These are phyloP conservation scores for Lasioglossum lativentre DNA, from an alignment of 2,888 invertebrate genomes.

Conservation along the genomic window DNA sequence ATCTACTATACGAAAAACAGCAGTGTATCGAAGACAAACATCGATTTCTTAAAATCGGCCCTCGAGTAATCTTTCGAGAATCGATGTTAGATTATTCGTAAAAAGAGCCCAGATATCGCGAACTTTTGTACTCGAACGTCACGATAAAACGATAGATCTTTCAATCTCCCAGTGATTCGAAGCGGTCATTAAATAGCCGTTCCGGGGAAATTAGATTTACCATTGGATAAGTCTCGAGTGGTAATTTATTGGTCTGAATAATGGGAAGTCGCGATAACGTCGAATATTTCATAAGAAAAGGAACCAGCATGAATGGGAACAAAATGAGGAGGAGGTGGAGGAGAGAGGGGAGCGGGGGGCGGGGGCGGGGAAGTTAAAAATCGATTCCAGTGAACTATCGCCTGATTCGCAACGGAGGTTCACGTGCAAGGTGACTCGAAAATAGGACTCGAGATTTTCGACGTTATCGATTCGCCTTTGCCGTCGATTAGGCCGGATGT, in stretches of 20 bases:
- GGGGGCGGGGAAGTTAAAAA: too few species aligned
- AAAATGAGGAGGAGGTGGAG: not conserved
- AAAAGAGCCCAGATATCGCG: not conserved
- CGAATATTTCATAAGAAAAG: constrained; percentile 20
- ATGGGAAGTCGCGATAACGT: constrained; percentile 18
- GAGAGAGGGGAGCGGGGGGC: not conserved
- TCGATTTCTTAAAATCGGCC: not conserved
- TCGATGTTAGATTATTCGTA: not conserved
- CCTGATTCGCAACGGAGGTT: constrained; percentile 45
- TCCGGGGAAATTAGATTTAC: constrained; percentile 10
- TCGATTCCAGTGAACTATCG: constrained; percentile 32
- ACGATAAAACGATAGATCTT: not conserved
- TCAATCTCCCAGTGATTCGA: not conserved
- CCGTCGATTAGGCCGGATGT: constrained; percentile 32
- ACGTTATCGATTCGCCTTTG: constrained; percentile 51
- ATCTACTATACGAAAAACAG: not conserved
- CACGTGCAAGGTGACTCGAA: constrained; percentile 61
- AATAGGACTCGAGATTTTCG: constrained; percentile 47
- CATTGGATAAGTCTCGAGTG: constrained; percentile 8
- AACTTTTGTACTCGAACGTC: not conserved
- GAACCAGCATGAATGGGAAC: not conserved
- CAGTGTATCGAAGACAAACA: not conserved
- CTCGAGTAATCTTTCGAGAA: not conserved
- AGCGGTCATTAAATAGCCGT: not conserved
- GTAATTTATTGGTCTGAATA: constrained; percentile 40